Evolutionary conservation across 2,797 vertebrate species (phyloP).

Genomic region (Acipenser ruthenus): DNA sequence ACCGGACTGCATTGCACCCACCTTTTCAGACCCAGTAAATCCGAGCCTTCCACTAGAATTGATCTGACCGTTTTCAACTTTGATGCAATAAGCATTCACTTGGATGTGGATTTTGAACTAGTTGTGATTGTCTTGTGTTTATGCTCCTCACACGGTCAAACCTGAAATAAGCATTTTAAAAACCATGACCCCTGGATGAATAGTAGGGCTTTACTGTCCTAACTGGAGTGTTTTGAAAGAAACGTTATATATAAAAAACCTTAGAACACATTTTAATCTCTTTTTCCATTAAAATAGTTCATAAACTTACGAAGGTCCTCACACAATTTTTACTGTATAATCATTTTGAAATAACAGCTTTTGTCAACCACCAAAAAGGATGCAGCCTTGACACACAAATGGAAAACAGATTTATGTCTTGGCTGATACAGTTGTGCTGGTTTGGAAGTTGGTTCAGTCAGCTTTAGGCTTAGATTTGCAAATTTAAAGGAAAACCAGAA

Average conservation of each 20-base stretch:
- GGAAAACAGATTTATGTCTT: constrained; percentile 90
- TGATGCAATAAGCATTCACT: no score
- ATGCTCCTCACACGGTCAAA: no score
- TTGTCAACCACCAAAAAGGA: constrained; percentile 81
- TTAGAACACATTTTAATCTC: constrained; percentile 20
- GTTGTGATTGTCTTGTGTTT: no score
- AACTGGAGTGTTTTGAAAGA: constrained; percentile 56
- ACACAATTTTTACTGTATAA: constrained; percentile 73
- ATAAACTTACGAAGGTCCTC: constrained; percentile 67
- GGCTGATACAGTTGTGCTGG: constrained; percentile 68
- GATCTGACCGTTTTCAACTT: no score
- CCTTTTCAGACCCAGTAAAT: no score
- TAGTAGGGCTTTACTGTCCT: constrained; percentile 38
- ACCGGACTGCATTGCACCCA: no score
- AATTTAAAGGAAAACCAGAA: constrained; percentile 87
- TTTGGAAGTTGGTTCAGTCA: constrained; percentile 81
- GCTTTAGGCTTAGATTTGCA: constrained; percentile 89
- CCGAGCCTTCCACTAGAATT: no score
- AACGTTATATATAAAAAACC: constrained; percentile 51
- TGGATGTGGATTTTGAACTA: no score
- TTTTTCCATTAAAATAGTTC: constrained; percentile 63
- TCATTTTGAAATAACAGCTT: constrained; percentile 87
- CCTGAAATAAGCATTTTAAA: constrained; percentile 41
- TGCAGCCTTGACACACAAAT: constrained; percentile 89
- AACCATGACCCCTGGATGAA: constrained; percentile 60